Evolutionary conservation across 2,888 invertebrate genomes (phyloP).

Genomic region (Epinotia demarniana): DNA sequence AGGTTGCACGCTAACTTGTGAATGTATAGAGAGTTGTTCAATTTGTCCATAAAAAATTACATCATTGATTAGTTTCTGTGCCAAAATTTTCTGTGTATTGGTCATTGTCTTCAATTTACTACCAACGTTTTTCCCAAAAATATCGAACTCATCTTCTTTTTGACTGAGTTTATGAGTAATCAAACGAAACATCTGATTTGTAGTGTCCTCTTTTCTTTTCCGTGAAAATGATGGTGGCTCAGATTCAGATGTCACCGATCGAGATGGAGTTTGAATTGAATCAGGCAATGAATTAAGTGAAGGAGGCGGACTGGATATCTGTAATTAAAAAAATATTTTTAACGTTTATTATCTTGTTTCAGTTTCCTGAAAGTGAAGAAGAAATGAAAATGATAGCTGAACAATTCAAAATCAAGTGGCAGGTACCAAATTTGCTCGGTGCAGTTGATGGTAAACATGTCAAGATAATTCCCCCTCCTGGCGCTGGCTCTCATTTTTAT

Average conservation of each 20-base stretch:
- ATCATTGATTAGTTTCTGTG: slow-evolving; percentile 47
- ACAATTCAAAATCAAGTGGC: slow-evolving; percentile 6
- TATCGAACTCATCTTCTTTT: no score
- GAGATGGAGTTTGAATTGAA: slow-evolving; percentile 16
- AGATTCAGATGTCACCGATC: slow-evolving; percentile 21
- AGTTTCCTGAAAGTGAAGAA: slow-evolving; percentile 38
- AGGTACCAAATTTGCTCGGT: not conserved
- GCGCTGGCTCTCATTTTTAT: slow-evolving; percentile 38
- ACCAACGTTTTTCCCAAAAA: no score
- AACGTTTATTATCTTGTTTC: slow-evolving; percentile 35
- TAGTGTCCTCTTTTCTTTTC: slow-evolving; percentile 29
- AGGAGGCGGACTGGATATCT: slow-evolving; percentile 27
- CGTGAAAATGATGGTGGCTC: slow-evolving; percentile 33
- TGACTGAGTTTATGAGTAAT: no score
- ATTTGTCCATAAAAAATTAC: slow-evolving; percentile 35
- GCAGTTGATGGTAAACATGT: slow-evolving; percentile 23
- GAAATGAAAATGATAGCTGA: slow-evolving; percentile 37
- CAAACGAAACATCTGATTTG: no score
- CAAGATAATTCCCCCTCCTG: slow-evolving; percentile 31
- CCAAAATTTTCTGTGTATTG: not conserved
- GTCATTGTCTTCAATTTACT: no score
- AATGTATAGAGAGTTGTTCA: slow-evolving; percentile 34
- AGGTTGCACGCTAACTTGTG: slow-evolving; percentile 15
- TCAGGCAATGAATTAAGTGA: slow-evolving; percentile 35
- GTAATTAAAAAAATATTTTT: slow-evolving; percentile 34